These are phyloP conservation scores for Agrotis segetum DNA, from an alignment of 2,888 invertebrate genomes.

Conservation along the genomic window DNA sequence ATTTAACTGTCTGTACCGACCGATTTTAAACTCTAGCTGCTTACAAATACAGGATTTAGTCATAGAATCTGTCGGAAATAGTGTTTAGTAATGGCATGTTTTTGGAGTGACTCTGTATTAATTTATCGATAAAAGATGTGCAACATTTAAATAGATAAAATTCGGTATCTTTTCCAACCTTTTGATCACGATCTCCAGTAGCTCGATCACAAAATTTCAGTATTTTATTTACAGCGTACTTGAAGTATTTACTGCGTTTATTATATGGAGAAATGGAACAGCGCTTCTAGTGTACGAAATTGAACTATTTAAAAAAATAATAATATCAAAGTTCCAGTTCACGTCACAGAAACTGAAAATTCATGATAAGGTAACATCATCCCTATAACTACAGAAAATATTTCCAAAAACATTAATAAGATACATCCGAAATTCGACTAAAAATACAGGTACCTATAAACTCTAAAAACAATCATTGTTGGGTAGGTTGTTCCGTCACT, in stretches of 20 bases:
- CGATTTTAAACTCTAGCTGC: slow-evolving; percentile 30
- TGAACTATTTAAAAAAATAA: too few relatives aligned
- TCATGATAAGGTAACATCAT: slow-evolving; percentile 7
- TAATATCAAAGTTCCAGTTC: too few relatives aligned
- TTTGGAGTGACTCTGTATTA: slow-evolving; percentile 34
- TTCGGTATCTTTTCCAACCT: neutral
- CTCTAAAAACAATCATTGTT: too few relatives aligned
- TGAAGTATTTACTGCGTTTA: too few relatives aligned
- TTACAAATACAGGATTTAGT: slow-evolving; percentile 29
- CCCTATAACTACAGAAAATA: neutral
- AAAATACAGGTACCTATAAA: too few relatives aligned
- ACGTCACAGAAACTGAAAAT: too few relatives aligned
- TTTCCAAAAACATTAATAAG: slow-evolving; percentile 14
- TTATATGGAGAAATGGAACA: too few relatives aligned
- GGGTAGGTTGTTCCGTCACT: too few relatives aligned
- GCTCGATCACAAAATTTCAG: neutral
- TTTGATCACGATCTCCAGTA: neutral
- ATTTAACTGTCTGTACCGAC: slow-evolving; percentile 12
- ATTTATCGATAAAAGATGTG: slow-evolving; percentile 20
- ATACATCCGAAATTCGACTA: neutral
- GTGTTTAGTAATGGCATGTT: slow-evolving; percentile 24
- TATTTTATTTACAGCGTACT: neutral
- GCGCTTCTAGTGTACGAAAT: too few relatives aligned
- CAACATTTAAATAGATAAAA: neutral
- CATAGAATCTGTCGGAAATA: neutral